These are phyloP conservation scores for Leptatherina wallacei DNA, from an alignment of 2,797 vertebrate genomes.

Conservation along the genomic window DNA sequence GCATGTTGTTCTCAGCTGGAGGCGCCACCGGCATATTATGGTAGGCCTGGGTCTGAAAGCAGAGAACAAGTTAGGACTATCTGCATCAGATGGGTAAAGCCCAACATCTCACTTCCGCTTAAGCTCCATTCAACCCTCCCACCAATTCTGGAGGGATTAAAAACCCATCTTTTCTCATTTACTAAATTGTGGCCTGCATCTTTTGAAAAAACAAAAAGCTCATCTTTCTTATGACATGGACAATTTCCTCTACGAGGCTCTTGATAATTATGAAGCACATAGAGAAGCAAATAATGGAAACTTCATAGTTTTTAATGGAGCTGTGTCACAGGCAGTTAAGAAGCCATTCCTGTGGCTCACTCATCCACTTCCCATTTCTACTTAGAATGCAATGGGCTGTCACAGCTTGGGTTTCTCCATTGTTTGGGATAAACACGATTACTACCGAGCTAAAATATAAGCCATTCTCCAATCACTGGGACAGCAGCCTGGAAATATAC, in stretches of 20 bases:
- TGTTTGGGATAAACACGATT: conserved; percentile 64
- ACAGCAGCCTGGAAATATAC: conserved; percentile 18
- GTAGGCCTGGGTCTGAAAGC: conserved; percentile 73
- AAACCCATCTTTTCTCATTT: conserved; percentile 69
- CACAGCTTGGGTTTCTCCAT: conserved; percentile 51
- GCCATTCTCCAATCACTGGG: conserved; percentile 39
- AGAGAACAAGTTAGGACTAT: neutral
- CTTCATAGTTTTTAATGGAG: conserved; percentile 68
- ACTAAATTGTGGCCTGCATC: conserved; percentile 47
- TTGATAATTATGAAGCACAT: conserved; percentile 69
- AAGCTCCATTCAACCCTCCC: conserved; percentile 3
- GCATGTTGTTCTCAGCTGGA: conserved; percentile 59
- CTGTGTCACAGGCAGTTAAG: conserved; percentile 71
- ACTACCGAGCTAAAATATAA: conserved; percentile 64
- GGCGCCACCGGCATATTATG: conserved; percentile 59
- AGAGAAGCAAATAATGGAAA: conserved; percentile 68
- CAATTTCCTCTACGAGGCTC: conserved; percentile 63
- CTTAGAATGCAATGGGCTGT: conserved; percentile 68
- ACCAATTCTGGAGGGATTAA: conserved; percentile 57
- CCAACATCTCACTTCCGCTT: conserved; percentile 27
- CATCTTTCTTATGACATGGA: conserved; percentile 60
- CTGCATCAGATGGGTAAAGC: conserved; percentile 15
- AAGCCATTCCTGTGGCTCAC: conserved; percentile 65
- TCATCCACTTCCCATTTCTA: conserved; percentile 64
- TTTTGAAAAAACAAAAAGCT: conserved; percentile 62